Evolutionary conservation across 1,140 invertebrate species (phyloP).

Genomic region (Polypedilum vanderplanki): DNA sequence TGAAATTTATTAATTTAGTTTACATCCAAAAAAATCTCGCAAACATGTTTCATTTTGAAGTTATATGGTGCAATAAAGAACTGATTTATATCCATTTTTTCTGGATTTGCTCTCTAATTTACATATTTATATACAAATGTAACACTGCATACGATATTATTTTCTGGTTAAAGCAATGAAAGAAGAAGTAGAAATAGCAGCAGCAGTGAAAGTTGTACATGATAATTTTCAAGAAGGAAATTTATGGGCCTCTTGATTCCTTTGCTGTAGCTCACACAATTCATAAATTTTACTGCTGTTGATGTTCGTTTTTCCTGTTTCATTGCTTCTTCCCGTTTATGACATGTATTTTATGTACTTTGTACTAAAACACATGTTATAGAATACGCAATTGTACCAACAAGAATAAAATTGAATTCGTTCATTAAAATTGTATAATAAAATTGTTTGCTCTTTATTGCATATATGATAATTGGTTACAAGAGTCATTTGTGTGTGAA

Average conservation of each 20-base stretch:
- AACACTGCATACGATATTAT: not conserved
- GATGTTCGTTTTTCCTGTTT: not conserved
- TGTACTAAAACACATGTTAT: not conserved
- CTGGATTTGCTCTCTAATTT: not conserved
- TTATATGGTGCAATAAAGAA: not conserved
- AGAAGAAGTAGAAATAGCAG: not conserved
- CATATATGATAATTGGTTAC: slow-evolving; percentile 12
- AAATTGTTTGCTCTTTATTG: not conserved
- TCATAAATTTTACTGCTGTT: slow-evolving; percentile 19
- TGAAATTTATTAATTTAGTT: no score
- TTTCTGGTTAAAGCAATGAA: not conserved
- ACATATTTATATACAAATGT: not conserved
- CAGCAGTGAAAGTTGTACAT: not conserved
- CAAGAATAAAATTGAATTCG: slow-evolving; percentile 1
- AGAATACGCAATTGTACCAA: not conserved
- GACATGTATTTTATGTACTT: not conserved
- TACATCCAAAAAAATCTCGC: no score
- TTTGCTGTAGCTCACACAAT: not conserved
- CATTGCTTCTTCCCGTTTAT: not conserved
- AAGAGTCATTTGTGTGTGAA: not conserved
- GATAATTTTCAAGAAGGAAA: not conserved
- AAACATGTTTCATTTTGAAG: no score
- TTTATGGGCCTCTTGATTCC: not conserved
- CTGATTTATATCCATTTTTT: not conserved
- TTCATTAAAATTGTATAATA: slow-evolving; percentile 14